These are phyloP conservation scores for Calypte anna DNA, from an alignment of 2,113 vertebrate species.

Conservation along the genomic window DNA sequence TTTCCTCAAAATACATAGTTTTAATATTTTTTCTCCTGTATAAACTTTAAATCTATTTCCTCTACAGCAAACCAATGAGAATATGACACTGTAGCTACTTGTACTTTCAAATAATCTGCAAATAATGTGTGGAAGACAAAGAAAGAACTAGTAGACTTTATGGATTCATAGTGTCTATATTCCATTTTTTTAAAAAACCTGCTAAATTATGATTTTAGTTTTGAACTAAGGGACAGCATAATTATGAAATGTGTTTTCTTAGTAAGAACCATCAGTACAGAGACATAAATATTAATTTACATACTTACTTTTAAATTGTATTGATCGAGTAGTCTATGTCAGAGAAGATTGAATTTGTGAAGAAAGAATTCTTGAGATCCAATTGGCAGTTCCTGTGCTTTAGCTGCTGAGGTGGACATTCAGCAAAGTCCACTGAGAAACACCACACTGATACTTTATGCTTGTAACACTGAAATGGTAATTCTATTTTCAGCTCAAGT, in stretches of 20 bases:
- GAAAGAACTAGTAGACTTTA: neutral
- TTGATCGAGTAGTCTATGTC: neutral
- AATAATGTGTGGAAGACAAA: neutral
- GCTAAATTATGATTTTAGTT: neutral
- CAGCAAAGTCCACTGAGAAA: neutral
- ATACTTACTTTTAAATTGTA: neutral
- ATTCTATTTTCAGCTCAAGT: conserved; percentile 28
- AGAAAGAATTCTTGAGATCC: neutral
- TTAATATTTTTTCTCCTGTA: neutral
- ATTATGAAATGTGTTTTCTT: neutral
- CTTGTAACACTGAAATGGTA: neutral
- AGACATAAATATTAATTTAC: neutral
- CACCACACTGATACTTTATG: neutral
- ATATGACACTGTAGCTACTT: neutral
- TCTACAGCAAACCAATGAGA: neutral
- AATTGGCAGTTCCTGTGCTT: neutral
- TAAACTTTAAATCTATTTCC: neutral
- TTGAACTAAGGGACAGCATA: neutral
- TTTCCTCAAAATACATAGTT: neutral
- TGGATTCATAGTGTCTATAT: neutral
- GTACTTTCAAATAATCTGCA: neutral
- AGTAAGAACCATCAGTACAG: neutral
- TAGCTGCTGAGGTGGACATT: neutral
- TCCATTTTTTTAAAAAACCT: neutral
- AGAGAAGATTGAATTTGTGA: neutral